These are phyloP conservation scores for Callorhinus ursinus DNA, from an alignment of 2,113 vertebrate genomes.

Conservation along the genomic window DNA sequence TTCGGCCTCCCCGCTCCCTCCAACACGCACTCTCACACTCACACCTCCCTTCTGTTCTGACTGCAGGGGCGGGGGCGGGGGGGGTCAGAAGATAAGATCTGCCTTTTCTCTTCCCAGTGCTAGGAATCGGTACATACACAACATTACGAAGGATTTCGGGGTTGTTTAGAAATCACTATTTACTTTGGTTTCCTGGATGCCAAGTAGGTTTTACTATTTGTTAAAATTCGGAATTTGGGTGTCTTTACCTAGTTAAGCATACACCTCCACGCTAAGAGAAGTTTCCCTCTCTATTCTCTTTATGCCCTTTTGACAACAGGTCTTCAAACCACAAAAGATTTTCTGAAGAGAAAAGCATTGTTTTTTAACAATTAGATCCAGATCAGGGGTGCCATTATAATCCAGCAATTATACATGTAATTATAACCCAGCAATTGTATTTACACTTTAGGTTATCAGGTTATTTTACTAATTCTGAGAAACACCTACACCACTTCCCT, in stretches of 20 bases:
- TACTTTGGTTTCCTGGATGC: neutral
- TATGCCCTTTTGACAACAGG: neutral
- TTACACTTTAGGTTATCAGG: constrained; percentile 19
- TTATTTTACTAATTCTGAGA: constrained; percentile 25
- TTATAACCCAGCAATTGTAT: neutral
- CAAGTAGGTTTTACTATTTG: neutral
- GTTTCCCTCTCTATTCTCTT: neutral
- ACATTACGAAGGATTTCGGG: neutral
- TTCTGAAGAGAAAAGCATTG: neutral
- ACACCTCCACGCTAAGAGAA: neutral
- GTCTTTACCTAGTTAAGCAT: neutral
- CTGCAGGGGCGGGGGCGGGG: neutral
- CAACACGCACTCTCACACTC: neutral
- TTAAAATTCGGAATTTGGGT: neutral
- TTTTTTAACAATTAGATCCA: neutral
- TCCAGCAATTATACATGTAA: neutral
- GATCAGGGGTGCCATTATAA: neutral
- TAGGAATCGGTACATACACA: neutral
- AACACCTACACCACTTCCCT: neutral
- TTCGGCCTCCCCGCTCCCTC: neutral
- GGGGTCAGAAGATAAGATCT: neutral
- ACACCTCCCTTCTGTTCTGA: neutral
- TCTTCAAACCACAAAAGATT: constrained; percentile 28
- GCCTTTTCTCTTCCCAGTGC: constrained; percentile 11
- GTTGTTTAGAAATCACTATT: constrained; percentile 30